Base-by-base conservation (phyloP, 2,888 invertebrate genomes). In the Morpho achilles region DNA sequence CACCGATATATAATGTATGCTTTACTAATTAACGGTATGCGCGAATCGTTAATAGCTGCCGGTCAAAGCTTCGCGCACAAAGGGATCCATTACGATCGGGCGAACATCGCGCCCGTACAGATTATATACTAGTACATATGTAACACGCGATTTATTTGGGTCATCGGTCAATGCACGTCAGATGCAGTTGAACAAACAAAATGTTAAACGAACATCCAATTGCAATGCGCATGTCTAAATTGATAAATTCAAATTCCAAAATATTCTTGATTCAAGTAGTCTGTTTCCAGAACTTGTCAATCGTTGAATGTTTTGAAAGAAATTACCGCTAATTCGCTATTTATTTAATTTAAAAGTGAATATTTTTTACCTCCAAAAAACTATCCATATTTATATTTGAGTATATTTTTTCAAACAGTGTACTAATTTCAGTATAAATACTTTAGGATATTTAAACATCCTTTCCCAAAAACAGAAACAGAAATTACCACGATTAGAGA, bases 11-110 rank as follows among this genome's bases (percentile, higher is more conserved):
- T 32, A 32, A 32, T 32, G 32, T 32, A 32, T 66, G 71, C 69
- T 77, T 77, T 71, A 71, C 69, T 82, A 84, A 87, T 87, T 84
- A 82, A 74, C 73, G 56, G 55, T 60, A 63, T 61, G 69, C 72
- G 76, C 76, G 77, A 77, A 76, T 77, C 76, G 75, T 71, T 80
- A 78, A 77, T 78, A 71, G 76, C 70, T 69, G 66, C 67, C 74
- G 71, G 76, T 72, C 82, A 80, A 79, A 79, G 83, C 83, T 83
- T 84, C 84, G 82, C 73, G 77, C 80, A 74, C 84, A 87, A 85
- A 87, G 83, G 77, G 78, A 80, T 76, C 70, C 75, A 77, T 80
- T 79, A 79, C 76, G 76, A 69, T 32, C 70, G 74, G 70, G 62
- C 69, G 70, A 32, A 32, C 76, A 71, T 58, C 55, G 56, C 41